phyloP scores from a whole-genome alignment of 2,888 invertebrate species.

The Odontocolon sp. region DNA sequence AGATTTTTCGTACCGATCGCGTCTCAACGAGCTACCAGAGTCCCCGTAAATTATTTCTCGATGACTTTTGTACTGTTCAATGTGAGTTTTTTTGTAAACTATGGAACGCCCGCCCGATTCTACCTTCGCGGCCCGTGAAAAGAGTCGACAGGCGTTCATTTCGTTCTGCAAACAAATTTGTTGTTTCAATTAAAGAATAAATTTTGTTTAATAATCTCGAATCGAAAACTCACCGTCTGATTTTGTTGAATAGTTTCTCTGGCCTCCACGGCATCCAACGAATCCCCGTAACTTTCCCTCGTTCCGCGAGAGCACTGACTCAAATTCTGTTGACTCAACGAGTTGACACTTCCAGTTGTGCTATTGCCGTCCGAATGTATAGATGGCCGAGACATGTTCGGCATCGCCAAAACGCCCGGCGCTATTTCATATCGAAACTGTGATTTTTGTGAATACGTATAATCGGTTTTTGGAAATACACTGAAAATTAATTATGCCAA shows the following conservation, averaged over 20 bases:
- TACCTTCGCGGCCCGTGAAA: conserved; percentile 56
- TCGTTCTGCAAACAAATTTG: conserved; percentile 57
- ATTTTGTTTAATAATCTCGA: too few relatives aligned
- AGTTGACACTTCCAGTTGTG: conserved; percentile 64
- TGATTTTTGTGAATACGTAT: conserved; percentile 93
- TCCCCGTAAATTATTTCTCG: conserved; percentile 68
- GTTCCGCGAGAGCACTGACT: conserved; percentile 62
- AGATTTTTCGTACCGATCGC: conserved; percentile 51
- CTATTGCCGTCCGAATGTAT: conserved; percentile 72
- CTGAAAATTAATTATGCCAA: conserved; percentile 81
- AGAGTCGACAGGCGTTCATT: conserved; percentile 62
- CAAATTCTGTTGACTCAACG: conserved; percentile 67
- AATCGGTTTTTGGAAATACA: conserved; percentile 94
- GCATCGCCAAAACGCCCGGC: conserved; percentile 91
- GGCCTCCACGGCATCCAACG: conserved; percentile 55
- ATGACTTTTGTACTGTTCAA: conserved; percentile 68
- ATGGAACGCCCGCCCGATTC: conserved; percentile 62
- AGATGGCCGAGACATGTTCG: conserved; percentile 93
- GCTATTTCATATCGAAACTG: conserved; percentile 90
- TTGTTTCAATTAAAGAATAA: background rate
- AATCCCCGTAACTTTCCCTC: conserved; percentile 56
- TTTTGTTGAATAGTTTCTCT: conserved; percentile 64
- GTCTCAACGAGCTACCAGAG: conserved; percentile 27
- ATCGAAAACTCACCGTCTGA: conserved; percentile 55
- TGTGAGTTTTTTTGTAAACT: conserved; percentile 69